Evolutionary conservation across 1,140 invertebrate genomes (phyloP), one percentile per base, ranked within the genome.

Genomic region (Stenopsyche tienmushanensis): DNA sequence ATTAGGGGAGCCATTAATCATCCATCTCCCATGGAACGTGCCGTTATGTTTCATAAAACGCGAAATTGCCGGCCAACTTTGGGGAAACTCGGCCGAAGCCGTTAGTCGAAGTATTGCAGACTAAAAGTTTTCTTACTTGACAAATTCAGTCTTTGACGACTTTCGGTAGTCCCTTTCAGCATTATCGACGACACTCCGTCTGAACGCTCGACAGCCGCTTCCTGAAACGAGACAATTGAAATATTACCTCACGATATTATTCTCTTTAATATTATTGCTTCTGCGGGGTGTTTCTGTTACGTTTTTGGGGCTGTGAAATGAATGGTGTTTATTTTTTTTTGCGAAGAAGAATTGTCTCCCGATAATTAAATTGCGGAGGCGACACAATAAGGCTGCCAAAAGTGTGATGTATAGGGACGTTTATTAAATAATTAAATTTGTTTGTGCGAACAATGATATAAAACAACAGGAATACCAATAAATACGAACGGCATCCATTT

Each of bases 91-190:
- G 7, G 44, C 44, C 10, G 44, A 15, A 15, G 7, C 5, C 44
- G 7, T 5, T 15, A 8, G 44, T 18, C 5, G 17, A 47, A 34
- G 29, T 34, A 34, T 34, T 34, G 29, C 29, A 20, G 20, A 54
- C 24, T 29, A 24, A 60, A 60, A 25, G 13, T 60, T 25, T 60
- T 47, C 57, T 47, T 23, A 60, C 57, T 60, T 60, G 57, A 45
- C 17, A 29, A 60, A 60, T 49, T 47, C 29, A 23, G 42, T 47
- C 21, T 17, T 3, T 24, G 34, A 44, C 20, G 25, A 10, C 15
- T 60, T 21, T 29, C 41, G 7, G 25, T 8, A 21, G 23, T 13
- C 18, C 44, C 42, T 18, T 17, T 60, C 57, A 18, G 42, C 57
- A 60, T 60, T 47, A 44, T 60, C 24, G 57, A 34, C 41, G 10